Evolutionary conservation across 2,888 invertebrate species (phyloP), one percentile per base, ranked within the genome.

Genomic region (Graphium colonna): DNA sequence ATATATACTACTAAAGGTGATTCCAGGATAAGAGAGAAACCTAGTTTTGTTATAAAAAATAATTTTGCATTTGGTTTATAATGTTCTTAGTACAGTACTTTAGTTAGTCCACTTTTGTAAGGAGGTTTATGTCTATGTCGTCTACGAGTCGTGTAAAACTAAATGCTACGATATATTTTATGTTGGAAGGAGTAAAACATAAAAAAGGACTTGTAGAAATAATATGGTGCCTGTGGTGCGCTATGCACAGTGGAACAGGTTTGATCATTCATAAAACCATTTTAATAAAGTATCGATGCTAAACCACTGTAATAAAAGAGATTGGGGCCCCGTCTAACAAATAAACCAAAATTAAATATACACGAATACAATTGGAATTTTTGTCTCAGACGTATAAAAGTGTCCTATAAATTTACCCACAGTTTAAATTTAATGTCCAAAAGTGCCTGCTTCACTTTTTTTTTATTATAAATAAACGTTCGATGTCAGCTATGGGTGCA

Each of bases 321-420:
- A 82, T 82, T 82, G 82, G 82, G 81, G 71, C 71, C n/a, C 75
- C 73, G 74, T 72, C 82, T 85, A 86, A 86, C 86, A 88, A 87
- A 88, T 86, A 89, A 86, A 89, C 82, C 79, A 86, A 89, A 85
- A 88, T 89, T 89, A 88, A 88, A 88, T 89, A 89, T 87, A 88
- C 87, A 88, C 81, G 83, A 79, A 76, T 71, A 88, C 88, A 89
- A 88, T 87, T 86, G 84, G 86, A 87, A 88, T 87, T 88, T 88
- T 88, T 89, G 89, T 89, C 88, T 89, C 88, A 87, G 80, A 70
- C 85, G 71, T 86, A 89, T 89, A 88, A 88, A 89, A 88, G 74
- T 88, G 89, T 89, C 89, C 87, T 89, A 89, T 88, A 89, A 89
- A 89, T 89, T 88, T 83, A 86, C 81, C 86, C 88, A 79, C 85